Conservation (phyloP, 1,140 invertebrate species). For the Homarus americanus region DNA sequence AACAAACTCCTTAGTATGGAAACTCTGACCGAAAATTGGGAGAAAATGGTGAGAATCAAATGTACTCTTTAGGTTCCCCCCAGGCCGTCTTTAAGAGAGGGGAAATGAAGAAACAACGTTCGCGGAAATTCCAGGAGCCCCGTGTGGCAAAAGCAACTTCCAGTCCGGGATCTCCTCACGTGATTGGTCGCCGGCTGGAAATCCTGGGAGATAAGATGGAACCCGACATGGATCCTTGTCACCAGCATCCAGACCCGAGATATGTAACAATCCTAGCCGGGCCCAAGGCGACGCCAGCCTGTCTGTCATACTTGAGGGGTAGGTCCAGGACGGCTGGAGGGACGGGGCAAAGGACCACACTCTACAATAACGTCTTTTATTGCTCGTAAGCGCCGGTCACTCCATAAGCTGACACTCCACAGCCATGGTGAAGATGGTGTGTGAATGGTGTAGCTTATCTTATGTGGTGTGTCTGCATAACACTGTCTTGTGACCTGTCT, state of each 20-base stretch:
- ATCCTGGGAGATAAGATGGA: conserved; percentile 71
- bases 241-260: conserved; percentile 62
- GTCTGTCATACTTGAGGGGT: conserved; percentile 61
- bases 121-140: conserved; percentile 54
- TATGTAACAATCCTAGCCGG: conserved; percentile 65
- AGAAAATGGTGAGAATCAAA: neutral
- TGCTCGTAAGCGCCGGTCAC: no score
- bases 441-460: neutral
- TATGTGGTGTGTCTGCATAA: no score
- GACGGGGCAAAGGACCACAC: no score
- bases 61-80: neutral
- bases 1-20: neutral
- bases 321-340: neutral
- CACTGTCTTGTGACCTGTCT: no score
- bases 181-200: conserved; percentile 72
- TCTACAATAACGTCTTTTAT: neutral
- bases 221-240: conserved; percentile 70
- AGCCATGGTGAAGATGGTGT: neutral
- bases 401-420: no score
- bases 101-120: neutral
- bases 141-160: conserved; percentile 70
- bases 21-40: neutral
- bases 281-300: conserved; percentile 54
- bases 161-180: conserved; percentile 60
- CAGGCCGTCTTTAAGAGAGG: neutral